Conservation (phyloP, 2,797 vertebrate genomes). For the Typhlichthys eigenmanni region DNA sequence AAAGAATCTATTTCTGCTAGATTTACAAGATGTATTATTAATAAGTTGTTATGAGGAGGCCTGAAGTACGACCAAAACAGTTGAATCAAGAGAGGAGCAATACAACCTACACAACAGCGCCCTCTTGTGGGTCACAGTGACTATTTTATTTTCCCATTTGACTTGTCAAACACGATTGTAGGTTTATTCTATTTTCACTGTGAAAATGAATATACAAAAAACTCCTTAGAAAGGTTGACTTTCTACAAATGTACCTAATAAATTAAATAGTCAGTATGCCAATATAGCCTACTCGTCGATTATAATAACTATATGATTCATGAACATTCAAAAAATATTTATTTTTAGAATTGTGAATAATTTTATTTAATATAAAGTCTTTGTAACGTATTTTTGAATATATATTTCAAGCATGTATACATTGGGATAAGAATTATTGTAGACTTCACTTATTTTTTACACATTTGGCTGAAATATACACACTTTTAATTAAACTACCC, state of each 20-base stretch:
- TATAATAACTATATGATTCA: no score
- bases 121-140: conserved; percentile 33
- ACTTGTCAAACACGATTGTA: no score
- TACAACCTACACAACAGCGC: conserved; percentile 36
- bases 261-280: no score
- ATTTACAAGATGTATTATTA: no score
- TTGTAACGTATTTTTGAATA: neutral
- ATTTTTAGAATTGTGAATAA: no score
- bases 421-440: no score
- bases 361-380: neutral
- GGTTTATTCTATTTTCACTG: conserved; percentile 14
- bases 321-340: no score
- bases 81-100: neutral
- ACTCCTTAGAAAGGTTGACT: neutral
- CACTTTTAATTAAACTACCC: neutral
- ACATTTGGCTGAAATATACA: conserved; percentile 15
- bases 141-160: neutral
- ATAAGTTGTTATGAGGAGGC: no score
- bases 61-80: no score
- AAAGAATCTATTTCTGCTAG: no score
- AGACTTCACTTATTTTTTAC: conserved; percentile 10
- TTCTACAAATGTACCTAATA: neutral
- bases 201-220: neutral
- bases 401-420: neutral
- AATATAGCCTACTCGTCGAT: no score